These are phyloP conservation scores for Mythimna albipuncta DNA, from an alignment of 2,888 invertebrate species.

Conservation along the genomic window DNA sequence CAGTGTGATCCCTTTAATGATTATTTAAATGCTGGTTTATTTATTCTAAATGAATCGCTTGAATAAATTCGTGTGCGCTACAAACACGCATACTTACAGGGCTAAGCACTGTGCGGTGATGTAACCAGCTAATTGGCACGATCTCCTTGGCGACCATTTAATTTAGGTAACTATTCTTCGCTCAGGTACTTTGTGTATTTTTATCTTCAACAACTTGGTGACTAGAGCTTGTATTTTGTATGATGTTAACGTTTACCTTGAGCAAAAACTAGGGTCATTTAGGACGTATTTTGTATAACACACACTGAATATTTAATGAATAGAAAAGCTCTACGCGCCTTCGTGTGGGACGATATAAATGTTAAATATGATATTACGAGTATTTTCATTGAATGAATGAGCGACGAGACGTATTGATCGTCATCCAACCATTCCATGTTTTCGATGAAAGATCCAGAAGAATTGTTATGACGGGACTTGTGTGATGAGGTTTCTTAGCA, in stretches of 20 bases:
- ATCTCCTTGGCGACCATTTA: conserved; percentile 48
- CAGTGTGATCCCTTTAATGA: conserved; percentile 46
- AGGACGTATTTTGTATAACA: conserved; percentile 10
- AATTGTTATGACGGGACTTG: conserved; percentile 15
- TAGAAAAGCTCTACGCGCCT: background rate
- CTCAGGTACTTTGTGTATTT: conserved; percentile 24
- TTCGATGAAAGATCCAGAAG: conserved; percentile 18
- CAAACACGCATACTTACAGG: conserved; percentile 33
- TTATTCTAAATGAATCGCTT: conserved; percentile 43
- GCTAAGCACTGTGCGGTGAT: conserved; percentile 28
- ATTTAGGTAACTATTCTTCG: conserved; percentile 25
- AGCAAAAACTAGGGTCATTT: background rate
- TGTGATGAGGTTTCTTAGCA: conserved; percentile 21
- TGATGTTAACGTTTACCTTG: conserved; percentile 1
- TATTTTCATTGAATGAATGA: conserved; percentile 31
- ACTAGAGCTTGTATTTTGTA: background rate
- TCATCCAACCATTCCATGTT: conserved; percentile 27
- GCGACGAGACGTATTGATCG: conserved; percentile 11
- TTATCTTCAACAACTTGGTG: conserved; percentile 3
- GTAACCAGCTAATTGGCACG: conserved; percentile 51
- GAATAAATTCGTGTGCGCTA: conserved; percentile 33
- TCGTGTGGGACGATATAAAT: conserved; percentile 15
- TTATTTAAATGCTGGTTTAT: conserved; percentile 48
- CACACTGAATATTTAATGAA: conserved; percentile 33
- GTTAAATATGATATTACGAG: conserved; percentile 20